Evolutionary conservation across 2,888 invertebrate species (phyloP).

Genomic region (Ophion costatus): DNA sequence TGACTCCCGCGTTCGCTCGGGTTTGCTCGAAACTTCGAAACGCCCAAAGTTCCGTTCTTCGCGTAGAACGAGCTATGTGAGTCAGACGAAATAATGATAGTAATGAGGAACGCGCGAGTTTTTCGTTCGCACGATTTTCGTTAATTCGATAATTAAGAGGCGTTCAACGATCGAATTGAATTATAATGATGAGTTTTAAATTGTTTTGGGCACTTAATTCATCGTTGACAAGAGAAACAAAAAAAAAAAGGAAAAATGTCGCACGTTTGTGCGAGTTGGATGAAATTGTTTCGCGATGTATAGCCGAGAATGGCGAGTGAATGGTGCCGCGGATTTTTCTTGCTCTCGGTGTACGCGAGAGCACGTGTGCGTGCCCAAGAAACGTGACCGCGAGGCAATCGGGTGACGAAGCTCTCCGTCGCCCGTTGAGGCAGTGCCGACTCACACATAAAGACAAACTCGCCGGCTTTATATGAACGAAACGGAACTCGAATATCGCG

Average conservation of each 20-base stretch:
- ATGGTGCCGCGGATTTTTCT: conserved; percentile 53
- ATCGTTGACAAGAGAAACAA: neutral
- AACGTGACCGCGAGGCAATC: conserved; percentile 64
- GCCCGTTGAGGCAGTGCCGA: conserved; percentile 11
- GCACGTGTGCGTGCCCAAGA: conserved; percentile 63
- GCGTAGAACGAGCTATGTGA: neutral
- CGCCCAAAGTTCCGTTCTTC: too few relatives aligned
- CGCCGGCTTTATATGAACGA: conserved; percentile 41
- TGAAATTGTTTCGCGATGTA: conserved; percentile 45
- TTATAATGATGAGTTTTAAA: neutral
- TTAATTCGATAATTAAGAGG: neutral
- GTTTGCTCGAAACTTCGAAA: too few relatives aligned
- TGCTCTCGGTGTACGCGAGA: conserved; percentile 32
- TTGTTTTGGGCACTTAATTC: neutral
- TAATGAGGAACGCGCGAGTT: neutral
- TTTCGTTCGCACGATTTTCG: neutral
- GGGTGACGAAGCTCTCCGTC: conserved; percentile 51
- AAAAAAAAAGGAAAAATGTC: neutral
- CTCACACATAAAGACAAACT: conserved; percentile 30
- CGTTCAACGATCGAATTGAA: neutral
- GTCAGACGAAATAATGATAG: neutral
- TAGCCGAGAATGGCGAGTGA: conserved; percentile 49
- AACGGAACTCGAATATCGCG: conserved; percentile 53
- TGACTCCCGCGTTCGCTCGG: too few relatives aligned
- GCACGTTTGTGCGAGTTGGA: conserved; percentile 1